Evolutionary conservation across 2,113 vertebrate species (phyloP).

Genomic region (Labeo catla): DNA sequence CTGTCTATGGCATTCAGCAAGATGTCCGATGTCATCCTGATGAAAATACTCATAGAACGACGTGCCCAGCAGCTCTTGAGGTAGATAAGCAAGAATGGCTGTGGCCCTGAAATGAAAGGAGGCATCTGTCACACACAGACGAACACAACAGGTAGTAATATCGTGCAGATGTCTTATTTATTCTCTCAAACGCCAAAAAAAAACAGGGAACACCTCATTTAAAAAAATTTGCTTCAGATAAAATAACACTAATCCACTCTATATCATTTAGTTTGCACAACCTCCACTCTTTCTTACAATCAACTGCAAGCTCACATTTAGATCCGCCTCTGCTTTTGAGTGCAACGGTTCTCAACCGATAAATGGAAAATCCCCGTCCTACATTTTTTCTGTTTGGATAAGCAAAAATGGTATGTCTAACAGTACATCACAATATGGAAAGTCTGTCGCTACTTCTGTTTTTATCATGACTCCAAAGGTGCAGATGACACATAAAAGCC

Average conservation of each 20-base stretch:
- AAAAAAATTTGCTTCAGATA: too few species aligned
- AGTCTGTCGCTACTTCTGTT: too few species aligned
- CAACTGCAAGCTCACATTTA: not conserved
- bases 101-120: constrained; percentile 76
- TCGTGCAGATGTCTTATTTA: too few species aligned
- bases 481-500: constrained; percentile 18
- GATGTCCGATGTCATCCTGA: constrained; percentile 86
- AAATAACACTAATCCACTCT: too few species aligned
- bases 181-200: too few species aligned
- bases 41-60: constrained; percentile 90
- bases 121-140: not conserved
- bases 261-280: too few species aligned
- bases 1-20: constrained; percentile 87
- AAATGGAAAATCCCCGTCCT: not conserved
- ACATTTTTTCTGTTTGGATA: too few species aligned
- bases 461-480: not conserved
- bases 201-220: too few species aligned
- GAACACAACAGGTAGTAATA: not conserved
- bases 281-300: too few species aligned
- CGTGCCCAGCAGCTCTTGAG: constrained; percentile 87
- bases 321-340: not conserved
- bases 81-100: constrained; percentile 87
- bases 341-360: not conserved
- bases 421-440: not conserved
- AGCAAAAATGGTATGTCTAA: not conserved